Evolutionary conservation across 2,888 invertebrate genomes (phyloP), one percentile per base, ranked within the genome.

Genomic region (Idaea biselata): DNA sequence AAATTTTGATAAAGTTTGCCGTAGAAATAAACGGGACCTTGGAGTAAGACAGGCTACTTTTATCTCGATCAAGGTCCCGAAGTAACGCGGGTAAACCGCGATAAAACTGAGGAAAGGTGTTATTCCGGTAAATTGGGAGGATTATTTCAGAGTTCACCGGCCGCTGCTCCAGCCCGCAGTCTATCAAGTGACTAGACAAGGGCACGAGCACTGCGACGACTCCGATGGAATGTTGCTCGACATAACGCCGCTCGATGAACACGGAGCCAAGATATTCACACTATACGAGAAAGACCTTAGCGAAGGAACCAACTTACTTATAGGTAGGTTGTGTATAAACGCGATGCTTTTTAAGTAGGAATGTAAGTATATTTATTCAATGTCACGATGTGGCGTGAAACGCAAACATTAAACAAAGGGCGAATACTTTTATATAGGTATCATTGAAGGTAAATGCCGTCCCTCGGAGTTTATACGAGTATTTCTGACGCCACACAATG

Each of bases 241-340:
- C 84, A 95, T 95, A 73, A 95, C 95, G 59, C 95, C 95, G 14
- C 91, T 95, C 67, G 93, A 94, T 75, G 95, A 95, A 72, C 94
- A 93, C 75, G 94, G 94, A 58, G 82, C 88, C 18, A 95, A 95
- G 76, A 92, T 95, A 70, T 94, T 96, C 80, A 95, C 95, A 6
- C 90, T 96, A 32, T 95, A 95, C 79, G 95, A 96, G 82, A 95
- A 95, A 86, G 95, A 95, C 83, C 93, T 96, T 68, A 94, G 94
- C 59, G 95, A 95, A 82, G 96, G 96, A 69, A 94, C 94, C 79
- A 96, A 96, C 89, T 93, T 95, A 74, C 93, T 95, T 73, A 95
- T 95, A 91, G 95, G 95, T 95, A 72, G 25, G 25, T 25, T 3
- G 5, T 5, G 1, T 25, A 25, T 25, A 25, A 25, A 58, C 31